These are phyloP conservation scores for Metridium senile DNA, from an alignment of 92 coral and sea anemone genomes.

Conservation along the genomic window DNA sequence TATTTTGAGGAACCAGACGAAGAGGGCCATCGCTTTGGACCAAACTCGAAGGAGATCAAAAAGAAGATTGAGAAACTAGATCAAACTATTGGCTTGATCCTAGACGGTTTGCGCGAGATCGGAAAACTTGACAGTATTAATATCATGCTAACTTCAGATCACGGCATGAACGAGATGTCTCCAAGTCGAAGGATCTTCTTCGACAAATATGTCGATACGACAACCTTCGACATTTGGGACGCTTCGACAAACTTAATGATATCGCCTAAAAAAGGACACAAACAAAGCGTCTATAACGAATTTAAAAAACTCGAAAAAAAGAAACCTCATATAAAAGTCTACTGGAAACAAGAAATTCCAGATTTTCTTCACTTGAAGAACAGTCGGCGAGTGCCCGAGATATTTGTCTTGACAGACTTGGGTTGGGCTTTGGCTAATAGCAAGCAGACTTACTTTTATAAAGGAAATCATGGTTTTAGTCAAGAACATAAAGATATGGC, in stretches of 20 bases:
- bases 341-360: constrained; percentile 71
- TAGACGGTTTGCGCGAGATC: constrained; percentile 42
- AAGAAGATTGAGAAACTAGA: constrained; percentile 58
- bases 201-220: constrained; percentile 60
- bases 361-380: constrained; percentile 47
- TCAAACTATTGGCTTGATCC: constrained; percentile 57
- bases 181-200: constrained; percentile 50
- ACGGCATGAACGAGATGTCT: constrained; percentile 81
- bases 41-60: constrained; percentile 44
- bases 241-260: constrained; percentile 58
- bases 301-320: constrained; percentile 44
- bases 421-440: constrained; percentile 67
- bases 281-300: constrained; percentile 45
- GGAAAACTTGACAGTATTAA: constrained; percentile 60
- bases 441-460: constrained; percentile 1
- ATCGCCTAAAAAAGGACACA: constrained; percentile 60
- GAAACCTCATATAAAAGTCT: constrained; percentile 66
- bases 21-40: constrained; percentile 69
- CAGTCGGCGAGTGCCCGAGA: constrained; percentile 68
- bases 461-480: constrained; percentile 73
- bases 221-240: constrained; percentile 63
- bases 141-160: constrained; percentile 79
- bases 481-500: constrained; percentile 58
- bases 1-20: constrained; percentile 87
- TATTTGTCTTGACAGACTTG: constrained; percentile 63